These are phyloP conservation scores for Pogonognathellus flavescens DNA, from an alignment of 1,140 invertebrate genomes.

Conservation along the genomic window DNA sequence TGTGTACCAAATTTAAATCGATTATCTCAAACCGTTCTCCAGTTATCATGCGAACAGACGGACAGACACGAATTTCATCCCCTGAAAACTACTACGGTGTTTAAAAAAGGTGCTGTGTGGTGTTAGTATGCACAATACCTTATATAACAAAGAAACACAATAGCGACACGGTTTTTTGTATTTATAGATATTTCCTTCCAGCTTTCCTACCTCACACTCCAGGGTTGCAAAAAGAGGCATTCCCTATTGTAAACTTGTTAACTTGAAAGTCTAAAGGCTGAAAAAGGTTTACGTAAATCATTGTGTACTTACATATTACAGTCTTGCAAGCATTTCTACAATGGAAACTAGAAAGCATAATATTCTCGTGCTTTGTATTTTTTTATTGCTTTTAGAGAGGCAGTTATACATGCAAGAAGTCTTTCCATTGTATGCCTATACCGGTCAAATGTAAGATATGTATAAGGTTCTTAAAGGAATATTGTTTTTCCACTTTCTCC, in stretches of 20 bases:
- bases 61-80: too few relatives aligned
- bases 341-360: background rate
- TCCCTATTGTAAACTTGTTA: conserved; percentile 40
- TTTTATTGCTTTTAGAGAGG: conserved; percentile 24
- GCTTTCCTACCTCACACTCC: conserved; percentile 26
- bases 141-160: background rate
- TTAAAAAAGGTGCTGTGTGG: background rate
- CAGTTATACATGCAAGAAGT: background rate
- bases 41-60: too few relatives aligned
- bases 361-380: conserved; percentile 25
- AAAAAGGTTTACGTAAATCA: conserved; percentile 29
- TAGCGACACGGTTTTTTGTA: background rate
- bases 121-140: background rate
- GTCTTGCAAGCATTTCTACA: background rate
- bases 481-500: conserved; percentile 33
- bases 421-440: background rate
- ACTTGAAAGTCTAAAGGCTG: conserved; percentile 40
- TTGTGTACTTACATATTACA: background rate
- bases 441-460: background rate
- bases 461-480: conserved; percentile 18
- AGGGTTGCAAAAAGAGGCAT: conserved; percentile 17
- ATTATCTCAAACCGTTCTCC: too few relatives aligned
- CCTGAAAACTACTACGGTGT: too few relatives aligned
- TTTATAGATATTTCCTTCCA: background rate
- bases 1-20: too few relatives aligned